Conservation (phyloP, 2,797 vertebrate genomes). For the Sylvilagus floridanus region DNA sequence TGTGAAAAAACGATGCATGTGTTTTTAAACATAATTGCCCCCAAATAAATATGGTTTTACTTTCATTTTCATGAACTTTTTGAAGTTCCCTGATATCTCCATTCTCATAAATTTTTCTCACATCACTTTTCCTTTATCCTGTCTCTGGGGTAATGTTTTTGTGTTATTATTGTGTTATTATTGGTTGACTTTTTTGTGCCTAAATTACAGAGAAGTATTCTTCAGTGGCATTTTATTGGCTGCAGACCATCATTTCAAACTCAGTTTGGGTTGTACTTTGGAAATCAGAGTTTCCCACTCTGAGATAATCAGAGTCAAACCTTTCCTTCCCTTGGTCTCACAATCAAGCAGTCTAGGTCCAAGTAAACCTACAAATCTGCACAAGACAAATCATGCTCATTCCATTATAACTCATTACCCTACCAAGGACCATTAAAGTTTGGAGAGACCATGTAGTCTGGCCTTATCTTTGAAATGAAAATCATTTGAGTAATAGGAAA, state of each 20-base stretch:
- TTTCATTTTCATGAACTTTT: no score
- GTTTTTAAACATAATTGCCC: no score
- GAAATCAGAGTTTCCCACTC: background rate
- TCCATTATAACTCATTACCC: background rate
- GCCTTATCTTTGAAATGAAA: background rate
- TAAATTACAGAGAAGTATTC: background rate
- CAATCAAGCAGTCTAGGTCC: background rate
- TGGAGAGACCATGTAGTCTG: background rate
- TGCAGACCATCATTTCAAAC: background rate
- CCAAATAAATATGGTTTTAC: no score
- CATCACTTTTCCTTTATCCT: background rate
- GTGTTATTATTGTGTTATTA: background rate
- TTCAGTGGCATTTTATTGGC: background rate
- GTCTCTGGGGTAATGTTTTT: background rate
- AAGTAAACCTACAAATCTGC: background rate
- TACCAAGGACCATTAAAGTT: background rate
- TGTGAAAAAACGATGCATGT: no score
- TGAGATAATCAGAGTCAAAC: background rate
- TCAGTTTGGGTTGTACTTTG: background rate
- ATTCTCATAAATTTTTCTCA: conserved; percentile 27
- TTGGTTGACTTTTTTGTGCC: background rate
- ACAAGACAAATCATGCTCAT: background rate
- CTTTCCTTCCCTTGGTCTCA: background rate
- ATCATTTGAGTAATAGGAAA: background rate
- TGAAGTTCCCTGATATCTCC: background rate